Base-by-base conservation (phyloP, 2,113 vertebrate species). In the Zosterops pallidus region DNA sequence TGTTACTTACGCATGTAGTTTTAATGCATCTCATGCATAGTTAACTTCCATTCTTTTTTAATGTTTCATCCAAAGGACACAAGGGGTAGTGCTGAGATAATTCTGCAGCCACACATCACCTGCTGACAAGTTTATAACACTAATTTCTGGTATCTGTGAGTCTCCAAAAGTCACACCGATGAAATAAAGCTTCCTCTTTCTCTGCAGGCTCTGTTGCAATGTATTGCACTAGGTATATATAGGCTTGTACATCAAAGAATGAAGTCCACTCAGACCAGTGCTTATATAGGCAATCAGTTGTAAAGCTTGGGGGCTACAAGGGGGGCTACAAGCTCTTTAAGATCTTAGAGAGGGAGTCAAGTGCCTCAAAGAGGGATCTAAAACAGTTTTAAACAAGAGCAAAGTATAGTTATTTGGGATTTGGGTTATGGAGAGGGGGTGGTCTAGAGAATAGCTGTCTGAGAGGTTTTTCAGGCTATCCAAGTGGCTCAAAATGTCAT, bases 91-190 rank as follows among this genome's bases (percentile, higher is more conserved):
- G 28, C 37, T 89, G 79, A 77, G 74, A 89, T 79, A 89, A 68
- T 78, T 96, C 92, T 94, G 71, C 49, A 95, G 87, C 91, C 44
- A 90, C 88, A 92, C 39, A 88, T 71, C 91, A 95, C 91, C 91
- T 97, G 60, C 77, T 96, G 96, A 91, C 86, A 97, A 90, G 41
- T 94, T 97, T 96, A 90, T 94, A 96, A 94, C 75, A 85, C 53
- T 92, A 67, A 92, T 90, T 94, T 91, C 89, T 90, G 68, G 39
- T 74, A 33, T 74, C 47, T 89, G 35, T 63, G 63, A 57, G 56
- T 49, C 84, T 91, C 47, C 72, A 60, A 37, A 82, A 96, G 62
- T 80, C 90, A 94, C 92, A 79, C 29, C 33, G 52, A 50, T 83
- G 74, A 94, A 89, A 88, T 71, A 92, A 9, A 90, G 5, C 53